These are phyloP conservation scores for Catharus ustulatus DNA, from an alignment of 2,797 vertebrate genomes.

Conservation along the genomic window DNA sequence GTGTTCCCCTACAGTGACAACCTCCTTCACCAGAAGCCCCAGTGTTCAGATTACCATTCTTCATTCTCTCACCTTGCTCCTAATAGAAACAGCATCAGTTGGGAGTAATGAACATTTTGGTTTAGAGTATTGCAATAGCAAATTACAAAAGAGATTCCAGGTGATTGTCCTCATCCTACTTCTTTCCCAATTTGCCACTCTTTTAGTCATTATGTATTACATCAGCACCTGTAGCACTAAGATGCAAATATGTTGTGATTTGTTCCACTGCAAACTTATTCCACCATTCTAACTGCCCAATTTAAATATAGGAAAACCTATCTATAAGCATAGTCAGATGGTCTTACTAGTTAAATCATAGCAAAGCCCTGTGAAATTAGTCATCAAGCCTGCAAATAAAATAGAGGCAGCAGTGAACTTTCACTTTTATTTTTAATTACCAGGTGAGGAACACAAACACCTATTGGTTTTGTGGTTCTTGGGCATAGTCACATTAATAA, in stretches of 20 bases:
- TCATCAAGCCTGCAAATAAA: not conserved
- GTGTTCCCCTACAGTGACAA: not conserved
- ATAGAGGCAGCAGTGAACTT: not conserved
- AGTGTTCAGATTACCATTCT: not conserved
- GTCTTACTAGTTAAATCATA: not conserved
- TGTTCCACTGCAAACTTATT: not conserved
- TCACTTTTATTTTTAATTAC: slow-evolving; percentile 1
- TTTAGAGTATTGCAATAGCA: not conserved
- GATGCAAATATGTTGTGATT: not conserved
- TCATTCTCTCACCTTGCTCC: not conserved
- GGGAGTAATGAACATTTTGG: not conserved
- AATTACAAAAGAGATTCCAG: not conserved
- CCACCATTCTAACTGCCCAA: not conserved
- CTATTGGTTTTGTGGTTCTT: not conserved
- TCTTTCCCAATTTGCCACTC: not conserved
- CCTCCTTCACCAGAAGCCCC: not conserved
- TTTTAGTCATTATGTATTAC: not conserved
- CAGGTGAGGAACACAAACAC: not conserved
- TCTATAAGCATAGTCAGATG: not conserved
- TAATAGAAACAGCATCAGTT: not conserved
- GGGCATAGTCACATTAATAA: not conserved
- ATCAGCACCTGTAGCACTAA: not conserved
- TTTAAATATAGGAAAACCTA: not conserved
- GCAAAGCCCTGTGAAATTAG: not conserved
- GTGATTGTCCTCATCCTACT: not conserved